A percentile compares a stretch with the other conserved stretches of the same genome.
phyloP scores from a whole-genome alignment of 2,113 vertebrate species.

The Zootoca vivipara region DNA sequence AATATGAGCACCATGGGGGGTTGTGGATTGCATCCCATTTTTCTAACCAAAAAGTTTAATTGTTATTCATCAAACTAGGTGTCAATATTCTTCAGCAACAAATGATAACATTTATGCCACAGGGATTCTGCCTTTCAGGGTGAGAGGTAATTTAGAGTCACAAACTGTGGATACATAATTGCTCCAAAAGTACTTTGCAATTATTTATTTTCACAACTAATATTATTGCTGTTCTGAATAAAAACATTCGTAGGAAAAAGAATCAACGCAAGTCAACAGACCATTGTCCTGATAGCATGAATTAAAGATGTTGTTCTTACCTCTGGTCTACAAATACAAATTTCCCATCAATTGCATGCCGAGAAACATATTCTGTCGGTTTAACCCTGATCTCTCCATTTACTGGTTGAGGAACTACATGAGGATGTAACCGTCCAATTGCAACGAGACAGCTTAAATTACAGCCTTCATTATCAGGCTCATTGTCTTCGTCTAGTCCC shows the following conservation, averaged over 20 bases:
- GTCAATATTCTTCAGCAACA: neutral
- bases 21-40: neutral
- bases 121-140: neutral
- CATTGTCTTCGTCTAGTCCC: slow-evolving; percentile 96
- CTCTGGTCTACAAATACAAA: slow-evolving; percentile 99
- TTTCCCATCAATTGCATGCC: slow-evolving; percentile 96
- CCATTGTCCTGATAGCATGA: neutral
- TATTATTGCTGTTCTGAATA: neutral
- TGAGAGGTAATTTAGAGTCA: neutral
- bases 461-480: slow-evolving; percentile 96
- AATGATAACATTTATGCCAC: neutral
- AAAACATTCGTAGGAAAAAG: neutral
- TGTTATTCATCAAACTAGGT: neutral
- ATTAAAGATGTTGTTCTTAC: slow-evolving; percentile 72
- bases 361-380: slow-evolving; percentile 95
- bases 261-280: neutral
- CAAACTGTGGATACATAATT: neutral
- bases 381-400: slow-evolving; percentile 95
- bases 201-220: neutral
- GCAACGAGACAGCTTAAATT: slow-evolving; percentile 98
- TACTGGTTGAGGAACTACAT: slow-evolving; percentile 88
- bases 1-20: neutral
- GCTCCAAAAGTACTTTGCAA: neutral
- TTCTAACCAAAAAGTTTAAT: neutral
- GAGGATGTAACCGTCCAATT: slow-evolving; percentile 94